phyloP scores from a whole-genome alignment of 2,113 vertebrate species.

The Pholis gunnellus region DNA sequence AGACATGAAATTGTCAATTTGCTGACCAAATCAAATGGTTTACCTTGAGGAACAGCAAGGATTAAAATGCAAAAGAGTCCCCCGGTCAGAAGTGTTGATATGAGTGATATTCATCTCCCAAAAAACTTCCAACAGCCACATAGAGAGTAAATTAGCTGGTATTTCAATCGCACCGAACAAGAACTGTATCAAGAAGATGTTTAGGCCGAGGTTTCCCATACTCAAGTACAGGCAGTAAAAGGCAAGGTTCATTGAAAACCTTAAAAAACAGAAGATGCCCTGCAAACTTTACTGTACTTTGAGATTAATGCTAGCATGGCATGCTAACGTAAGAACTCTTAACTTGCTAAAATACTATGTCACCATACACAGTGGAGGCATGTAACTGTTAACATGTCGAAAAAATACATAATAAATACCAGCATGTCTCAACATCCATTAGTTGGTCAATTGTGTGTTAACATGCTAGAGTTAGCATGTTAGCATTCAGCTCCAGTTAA shows the following conservation, averaged over 20 bases:
- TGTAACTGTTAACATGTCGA: no score
- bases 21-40: not conserved
- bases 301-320: not conserved
- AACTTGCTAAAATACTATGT: no score
- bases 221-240: conserved; percentile 53
- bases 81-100: conserved; percentile 12
- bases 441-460: no score
- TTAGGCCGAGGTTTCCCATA: conserved; percentile 32
- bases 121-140: conserved; percentile 68
- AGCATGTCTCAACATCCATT: no score
- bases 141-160: conserved; percentile 54
- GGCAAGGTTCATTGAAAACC: conserved; percentile 68
- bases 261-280: conserved; percentile 31
- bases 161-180: conserved; percentile 56
- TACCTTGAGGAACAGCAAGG: conserved; percentile 66
- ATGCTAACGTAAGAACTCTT: not conserved
- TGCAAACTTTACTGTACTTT: no score
- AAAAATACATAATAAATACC: no score
- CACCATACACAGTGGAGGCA: no score
- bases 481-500: no score
- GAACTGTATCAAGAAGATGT: conserved; percentile 44
- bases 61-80: conserved; percentile 47
- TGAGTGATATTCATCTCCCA: conserved; percentile 65
- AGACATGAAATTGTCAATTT: not conserved
- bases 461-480: no score